Evolutionary conservation across 1,140 invertebrate species (phyloP), one percentile per base, ranked within the genome.

Genomic region (Heliothis subflexa): DNA sequence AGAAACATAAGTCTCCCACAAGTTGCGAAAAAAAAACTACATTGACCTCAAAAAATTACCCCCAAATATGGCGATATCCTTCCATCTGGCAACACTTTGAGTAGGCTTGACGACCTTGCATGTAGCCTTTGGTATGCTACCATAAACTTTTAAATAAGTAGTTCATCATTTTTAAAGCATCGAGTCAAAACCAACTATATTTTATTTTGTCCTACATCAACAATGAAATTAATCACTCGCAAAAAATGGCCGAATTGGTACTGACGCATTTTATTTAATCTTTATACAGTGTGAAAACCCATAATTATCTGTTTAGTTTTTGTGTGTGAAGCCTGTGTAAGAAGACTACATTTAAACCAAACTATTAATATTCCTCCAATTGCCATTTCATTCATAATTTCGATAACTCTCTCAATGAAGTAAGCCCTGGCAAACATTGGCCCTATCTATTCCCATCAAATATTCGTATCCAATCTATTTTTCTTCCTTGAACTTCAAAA

Each of bases 21-120:
- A 71, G 13, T 25, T 71, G 16, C 47, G 4, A 18, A 28, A 54
- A 33, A 40, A 71, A 18, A 52, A 18, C 14, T 71, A 21, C 40
- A 50, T 45, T 61, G 71, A 74, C 55, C 71, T 40, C 13, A 74
- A 21, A 74, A 71, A 61, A 74, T 61, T 25, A 74, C 71, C 71
- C 40, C 54, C 71, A 74, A 74, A 74, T 21, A 74, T n/a, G 45
- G 59, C 47, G 64, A 64, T 33, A 75, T 40, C 25, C 59, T 59
- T 33, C 40, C 73, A 64, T 75, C 64, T 61, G 71, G 71, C 55
- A 75, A 75, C 73, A 75, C 59, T 12, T 11, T 40, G 1, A 18
- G 10, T 13, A 45, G 47, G 28, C 16, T 28, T 25, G 9, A 18
- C n/a, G 59, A 75, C 57, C 73, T 75, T 75, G 59, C 21, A 14